Evolutionary conservation across 2,888 invertebrate genomes (phyloP).

Genomic region (Gari tellinella): DNA sequence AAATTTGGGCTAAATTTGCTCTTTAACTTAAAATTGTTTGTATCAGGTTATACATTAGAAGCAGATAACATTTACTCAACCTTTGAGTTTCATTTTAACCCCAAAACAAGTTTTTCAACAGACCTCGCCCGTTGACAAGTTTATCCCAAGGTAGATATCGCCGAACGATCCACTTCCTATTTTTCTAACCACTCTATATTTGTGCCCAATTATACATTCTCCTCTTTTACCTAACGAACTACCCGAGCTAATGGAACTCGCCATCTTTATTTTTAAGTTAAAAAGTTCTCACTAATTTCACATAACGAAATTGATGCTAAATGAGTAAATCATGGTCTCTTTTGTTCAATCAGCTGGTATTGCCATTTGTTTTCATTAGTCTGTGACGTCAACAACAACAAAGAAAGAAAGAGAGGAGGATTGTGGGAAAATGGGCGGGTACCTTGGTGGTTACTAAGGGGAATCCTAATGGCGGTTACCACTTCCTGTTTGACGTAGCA

Average conservation of each 20-base stretch:
- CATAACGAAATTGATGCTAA: background rate
- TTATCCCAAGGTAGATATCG: constrained; percentile 84
- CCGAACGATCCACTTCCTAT: constrained; percentile 84
- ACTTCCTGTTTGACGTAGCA: constrained; percentile 32
- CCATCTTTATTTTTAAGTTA: constrained; percentile 13
- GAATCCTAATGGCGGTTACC: constrained; percentile 28
- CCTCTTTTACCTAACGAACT: constrained; percentile 68
- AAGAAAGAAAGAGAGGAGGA: constrained; percentile 49
- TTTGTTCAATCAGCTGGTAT: constrained; percentile 45
- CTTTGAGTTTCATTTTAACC: too few relatives aligned
- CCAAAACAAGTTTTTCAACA: constrained; percentile 41
- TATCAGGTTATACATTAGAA: background rate
- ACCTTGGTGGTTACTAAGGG: constrained; percentile 55
- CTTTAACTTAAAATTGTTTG: too few relatives aligned
- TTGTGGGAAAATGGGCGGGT: constrained; percentile 61
- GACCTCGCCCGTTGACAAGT: constrained; percentile 82
- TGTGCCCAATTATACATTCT: constrained; percentile 82
- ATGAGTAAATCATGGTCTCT: constrained; percentile 21
- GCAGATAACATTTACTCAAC: too few relatives aligned
- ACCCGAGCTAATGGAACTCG: constrained; percentile 58
- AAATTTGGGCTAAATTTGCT: too few relatives aligned
- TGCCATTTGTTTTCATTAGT: constrained; percentile 9
- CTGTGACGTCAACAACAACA: constrained; percentile 44
- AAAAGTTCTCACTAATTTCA: background rate
- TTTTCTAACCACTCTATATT: constrained; percentile 83